phyloP scores from a whole-genome alignment of 2,888 invertebrate species.

The Caenorhabditis sp. region DNA sequence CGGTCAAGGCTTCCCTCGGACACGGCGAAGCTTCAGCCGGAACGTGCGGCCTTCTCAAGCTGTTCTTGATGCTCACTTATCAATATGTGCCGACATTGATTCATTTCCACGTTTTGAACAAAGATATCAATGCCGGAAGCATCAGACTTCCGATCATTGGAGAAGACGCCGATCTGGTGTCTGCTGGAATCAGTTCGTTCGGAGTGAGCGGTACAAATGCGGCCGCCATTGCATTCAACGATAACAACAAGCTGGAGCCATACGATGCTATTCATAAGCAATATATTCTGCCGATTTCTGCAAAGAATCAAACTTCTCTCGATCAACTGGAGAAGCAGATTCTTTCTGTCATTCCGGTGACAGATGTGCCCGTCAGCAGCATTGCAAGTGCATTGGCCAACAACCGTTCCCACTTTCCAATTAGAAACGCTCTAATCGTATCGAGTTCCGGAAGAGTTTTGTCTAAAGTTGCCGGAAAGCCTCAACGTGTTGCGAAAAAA shows the following conservation, averaged over 20 bases:
- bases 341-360: slow-evolving; percentile 31
- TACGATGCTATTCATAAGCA: slow-evolving; percentile 42
- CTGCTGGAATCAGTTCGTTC: slow-evolving; percentile 75
- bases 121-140: slow-evolving; percentile 66
- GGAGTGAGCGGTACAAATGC: slow-evolving; percentile 78
- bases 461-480: slow-evolving; percentile 34
- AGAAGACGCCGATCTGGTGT: slow-evolving; percentile 58
- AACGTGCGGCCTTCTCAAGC: slow-evolving; percentile 73
- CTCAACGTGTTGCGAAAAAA: slow-evolving; percentile 41
- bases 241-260: slow-evolving; percentile 47
- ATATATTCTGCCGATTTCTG: slow-evolving; percentile 68
- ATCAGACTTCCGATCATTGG: slow-evolving; percentile 68
- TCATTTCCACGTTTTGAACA: slow-evolving; percentile 72
- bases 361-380: slow-evolving; percentile 39
- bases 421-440: slow-evolving; percentile 48
- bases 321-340: slow-evolving; percentile 48
- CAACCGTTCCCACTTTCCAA: slow-evolving; percentile 43
- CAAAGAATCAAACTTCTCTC: slow-evolving; percentile 68
- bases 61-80: slow-evolving; percentile 65
- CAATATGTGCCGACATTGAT: slow-evolving; percentile 69
- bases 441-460: slow-evolving; percentile 31
- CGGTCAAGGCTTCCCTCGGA: slow-evolving; percentile 74
- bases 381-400: slow-evolving; percentile 47
- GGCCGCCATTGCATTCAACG: slow-evolving; percentile 64
- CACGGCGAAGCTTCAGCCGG: slow-evolving; percentile 78